These are phyloP conservation scores for Colletes gigas DNA, from an alignment of 1,140 invertebrate genomes.

Conservation along the genomic window DNA sequence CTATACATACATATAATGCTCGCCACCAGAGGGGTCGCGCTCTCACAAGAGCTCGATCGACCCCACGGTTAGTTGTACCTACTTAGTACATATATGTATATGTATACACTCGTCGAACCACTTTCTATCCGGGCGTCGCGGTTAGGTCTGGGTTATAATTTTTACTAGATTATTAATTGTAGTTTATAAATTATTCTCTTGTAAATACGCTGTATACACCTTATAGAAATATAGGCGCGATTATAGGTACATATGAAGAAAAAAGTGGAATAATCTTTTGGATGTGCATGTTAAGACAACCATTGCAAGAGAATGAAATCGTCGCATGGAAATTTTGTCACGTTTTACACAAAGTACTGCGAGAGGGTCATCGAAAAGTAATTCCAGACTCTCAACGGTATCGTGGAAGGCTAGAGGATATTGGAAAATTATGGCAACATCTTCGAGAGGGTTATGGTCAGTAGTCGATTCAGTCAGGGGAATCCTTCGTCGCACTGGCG, in stretches of 20 bases:
- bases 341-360: constrained; percentile 96
- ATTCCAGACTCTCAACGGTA: constrained; percentile 92
- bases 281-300: constrained; percentile 90
- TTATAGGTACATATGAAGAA: constrained; percentile 97
- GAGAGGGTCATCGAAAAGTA: constrained; percentile 95
- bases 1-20: too few relatives aligned
- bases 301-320: constrained; percentile 95
- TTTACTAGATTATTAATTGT: too few relatives aligned
- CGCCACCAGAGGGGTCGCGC: too few relatives aligned
- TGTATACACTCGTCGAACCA: too few relatives aligned
- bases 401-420: constrained; percentile 87
- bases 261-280: constrained; percentile 95
- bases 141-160: too few relatives aligned
- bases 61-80: too few relatives aligned
- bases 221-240: constrained; percentile 84
- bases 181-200: background rate
- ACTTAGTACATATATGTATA: too few relatives aligned
- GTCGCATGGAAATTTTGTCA: constrained; percentile 99
- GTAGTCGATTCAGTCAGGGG: constrained; percentile 91
- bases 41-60: too few relatives aligned
- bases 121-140: too few relatives aligned
- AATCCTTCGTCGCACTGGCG: too few relatives aligned
- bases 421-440: constrained; percentile 96
- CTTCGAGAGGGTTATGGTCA: constrained; percentile 95
- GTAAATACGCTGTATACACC: constrained; percentile 11